A percentile compares a stretch with the other conserved stretches of the same genome.
Conservation (phyloP, 2,888 invertebrate genomes). For the Eutolmus rufibarbis region DNA sequence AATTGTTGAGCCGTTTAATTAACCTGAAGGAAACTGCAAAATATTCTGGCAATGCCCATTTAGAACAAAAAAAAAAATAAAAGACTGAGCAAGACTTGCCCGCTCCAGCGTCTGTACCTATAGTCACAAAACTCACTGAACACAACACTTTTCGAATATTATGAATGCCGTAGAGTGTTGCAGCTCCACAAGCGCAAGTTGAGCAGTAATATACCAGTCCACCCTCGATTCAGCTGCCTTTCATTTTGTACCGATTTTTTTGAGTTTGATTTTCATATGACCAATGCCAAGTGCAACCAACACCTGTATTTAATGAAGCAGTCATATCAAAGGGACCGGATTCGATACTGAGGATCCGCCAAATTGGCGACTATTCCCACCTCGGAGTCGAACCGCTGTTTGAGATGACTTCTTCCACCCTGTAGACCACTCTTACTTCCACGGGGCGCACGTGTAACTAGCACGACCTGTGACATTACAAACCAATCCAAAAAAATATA, state of each 20-base stretch:
- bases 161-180: slow-evolving; percentile 26
- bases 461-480: slow-evolving; percentile 12
- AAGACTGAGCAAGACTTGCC: background rate
- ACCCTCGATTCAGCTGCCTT: background rate
- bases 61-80: background rate
- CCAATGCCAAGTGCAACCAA: background rate
- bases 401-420: slow-evolving; percentile 21
- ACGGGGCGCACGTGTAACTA: slow-evolving; percentile 6
- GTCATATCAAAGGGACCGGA: background rate
- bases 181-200: slow-evolving; percentile 1
- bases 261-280: background rate
- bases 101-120: slow-evolving; percentile 18
- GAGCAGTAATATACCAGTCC: background rate
- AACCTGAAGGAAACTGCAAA: background rate
- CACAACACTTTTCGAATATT: slow-evolving; percentile 31
- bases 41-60: slow-evolving; percentile 26
- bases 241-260: background rate
- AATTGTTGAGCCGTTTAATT: background rate
- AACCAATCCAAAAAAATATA: background rate
- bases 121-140: slow-evolving; percentile 37
- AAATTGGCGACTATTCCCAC: background rate
- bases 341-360: background rate
- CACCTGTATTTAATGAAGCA: slow-evolving; percentile 4
- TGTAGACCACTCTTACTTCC: background rate
- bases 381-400: slow-evolving; percentile 2